Conservation (phyloP, 2,113 vertebrate genomes). For the Eonycteris spelaea region DNA sequence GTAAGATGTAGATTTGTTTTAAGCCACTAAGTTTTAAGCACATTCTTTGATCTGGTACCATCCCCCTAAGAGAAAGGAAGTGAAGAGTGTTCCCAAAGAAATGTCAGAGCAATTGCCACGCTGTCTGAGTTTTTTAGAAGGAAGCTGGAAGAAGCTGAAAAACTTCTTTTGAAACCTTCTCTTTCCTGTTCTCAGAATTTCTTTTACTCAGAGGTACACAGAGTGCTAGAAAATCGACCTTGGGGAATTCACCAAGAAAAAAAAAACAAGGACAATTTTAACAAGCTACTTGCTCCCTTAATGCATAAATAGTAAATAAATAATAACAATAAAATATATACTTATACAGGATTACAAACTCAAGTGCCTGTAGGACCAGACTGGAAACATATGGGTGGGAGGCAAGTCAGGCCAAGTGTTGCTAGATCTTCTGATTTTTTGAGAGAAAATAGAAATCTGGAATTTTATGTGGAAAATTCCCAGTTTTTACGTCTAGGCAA, state of each 20-base stretch:
- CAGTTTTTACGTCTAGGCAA: neutral
- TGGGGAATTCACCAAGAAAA: neutral
- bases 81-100: neutral
- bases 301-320: neutral
- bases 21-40: neutral
- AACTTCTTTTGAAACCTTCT: neutral
- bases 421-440: conserved; percentile 19
- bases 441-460: conserved; percentile 48
- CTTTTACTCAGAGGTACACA: neutral
- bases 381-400: neutral
- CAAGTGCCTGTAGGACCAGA: neutral
- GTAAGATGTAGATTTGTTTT: neutral
- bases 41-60: neutral
- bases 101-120: neutral
- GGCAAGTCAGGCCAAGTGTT: neutral
- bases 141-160: neutral
- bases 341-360: neutral
- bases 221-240: neutral
- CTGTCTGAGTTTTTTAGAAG: neutral
- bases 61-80: neutral
- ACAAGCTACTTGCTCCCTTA: neutral
- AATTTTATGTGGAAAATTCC: neutral
- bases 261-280: neutral
- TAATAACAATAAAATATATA: neutral
- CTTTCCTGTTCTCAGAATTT: neutral